Conservation (phyloP, 1,140 invertebrate genomes). For the Spodoptera frugiperda region DNA sequence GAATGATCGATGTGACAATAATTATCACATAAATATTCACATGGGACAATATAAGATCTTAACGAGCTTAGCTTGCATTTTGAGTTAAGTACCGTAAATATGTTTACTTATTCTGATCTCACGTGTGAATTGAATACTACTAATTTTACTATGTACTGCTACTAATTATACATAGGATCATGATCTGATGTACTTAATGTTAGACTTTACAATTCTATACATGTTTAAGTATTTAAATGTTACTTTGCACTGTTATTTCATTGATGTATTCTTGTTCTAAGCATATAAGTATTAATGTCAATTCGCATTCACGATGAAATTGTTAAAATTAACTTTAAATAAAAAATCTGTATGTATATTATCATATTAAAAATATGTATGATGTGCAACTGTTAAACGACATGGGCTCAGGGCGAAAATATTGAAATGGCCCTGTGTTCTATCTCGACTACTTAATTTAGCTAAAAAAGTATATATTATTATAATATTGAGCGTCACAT, state of each 20-base stretch:
- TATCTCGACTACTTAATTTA: too few relatives aligned
- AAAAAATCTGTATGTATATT: conserved; percentile 25
- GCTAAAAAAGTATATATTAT: too few relatives aligned
- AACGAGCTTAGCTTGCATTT: conserved; percentile 76
- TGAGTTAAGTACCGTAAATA: conserved; percentile 51
- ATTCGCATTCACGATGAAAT: conserved; percentile 38
- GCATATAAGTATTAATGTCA: conserved; percentile 43
- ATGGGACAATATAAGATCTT: conserved; percentile 74
- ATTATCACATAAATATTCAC: conserved; percentile 78
- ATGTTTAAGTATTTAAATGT: conserved; percentile 25
- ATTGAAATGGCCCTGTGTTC: too few relatives aligned
- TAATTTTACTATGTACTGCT: neutral
- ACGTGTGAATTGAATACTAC: neutral
- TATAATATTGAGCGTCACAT: too few relatives aligned
- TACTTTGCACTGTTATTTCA: conserved; percentile 44
- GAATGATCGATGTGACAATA: conserved; percentile 81
- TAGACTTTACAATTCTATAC: conserved; percentile 38
- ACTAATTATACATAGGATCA: conserved; percentile 18
- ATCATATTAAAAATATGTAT: neutral
- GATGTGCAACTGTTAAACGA: too few relatives aligned
- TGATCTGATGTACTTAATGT: conserved; percentile 45
- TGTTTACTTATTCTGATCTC: conserved; percentile 40
- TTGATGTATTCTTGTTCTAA: conserved; percentile 41
- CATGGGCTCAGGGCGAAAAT: too few relatives aligned
- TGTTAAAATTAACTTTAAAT: conserved; percentile 5